phyloP scores from a whole-genome alignment of 1,140 invertebrate species.

The Papilio machaon region DNA sequence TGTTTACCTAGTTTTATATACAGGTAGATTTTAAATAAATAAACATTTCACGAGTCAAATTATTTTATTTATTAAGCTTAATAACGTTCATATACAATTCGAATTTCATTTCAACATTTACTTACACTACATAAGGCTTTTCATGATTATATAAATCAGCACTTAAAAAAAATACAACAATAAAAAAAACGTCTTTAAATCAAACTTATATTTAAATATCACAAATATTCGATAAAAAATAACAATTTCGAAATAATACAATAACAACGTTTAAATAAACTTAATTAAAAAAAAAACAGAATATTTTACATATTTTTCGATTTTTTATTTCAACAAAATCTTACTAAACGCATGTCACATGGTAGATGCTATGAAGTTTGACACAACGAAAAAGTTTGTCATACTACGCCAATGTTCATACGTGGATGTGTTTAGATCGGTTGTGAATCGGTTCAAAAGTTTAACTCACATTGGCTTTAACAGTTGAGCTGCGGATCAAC shows the following conservation, averaged over 20 bases:
- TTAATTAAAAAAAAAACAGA: background rate
- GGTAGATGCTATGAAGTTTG: no score
- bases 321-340: background rate
- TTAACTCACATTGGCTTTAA: no score
- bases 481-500: no score
- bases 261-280: background rate
- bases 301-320: background rate
- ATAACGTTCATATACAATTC: background rate
- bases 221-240: slow-evolving; percentile 11
- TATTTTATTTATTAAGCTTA: background rate
- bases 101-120: slow-evolving; percentile 1
- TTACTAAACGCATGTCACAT: no score
- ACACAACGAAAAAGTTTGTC: no score
- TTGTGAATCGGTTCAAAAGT: no score
- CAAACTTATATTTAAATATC: slow-evolving; percentile 8
- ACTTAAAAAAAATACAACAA: background rate
- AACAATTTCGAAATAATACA: background rate
- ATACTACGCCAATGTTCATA: no score
- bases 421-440: no score
- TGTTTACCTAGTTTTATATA: background rate
- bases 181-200: background rate
- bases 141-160: background rate
- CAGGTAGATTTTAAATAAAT: background rate
- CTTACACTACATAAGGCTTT: background rate
- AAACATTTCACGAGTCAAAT: background rate